Conservation (phyloP, 2,797 vertebrate species). For the Hemibagrus guttatus region DNA sequence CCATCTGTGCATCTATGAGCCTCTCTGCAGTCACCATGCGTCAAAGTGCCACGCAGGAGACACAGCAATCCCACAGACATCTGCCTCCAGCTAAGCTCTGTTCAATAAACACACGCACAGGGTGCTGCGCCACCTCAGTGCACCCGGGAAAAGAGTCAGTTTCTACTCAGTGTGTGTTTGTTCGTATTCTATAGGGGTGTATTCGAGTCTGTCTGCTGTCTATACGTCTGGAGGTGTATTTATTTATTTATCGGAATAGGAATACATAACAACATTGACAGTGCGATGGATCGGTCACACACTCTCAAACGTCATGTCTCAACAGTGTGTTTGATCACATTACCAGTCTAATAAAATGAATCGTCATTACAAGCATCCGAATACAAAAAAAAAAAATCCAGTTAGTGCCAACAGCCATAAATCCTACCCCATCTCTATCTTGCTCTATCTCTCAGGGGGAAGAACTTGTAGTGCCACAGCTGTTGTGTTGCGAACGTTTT, state of each 20-base stretch:
- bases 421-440: slow-evolving; percentile 36
- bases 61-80: slow-evolving; percentile 40
- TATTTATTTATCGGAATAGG: neutral
- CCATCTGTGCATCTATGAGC: slow-evolving; percentile 48
- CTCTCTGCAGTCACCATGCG: slow-evolving; percentile 33
- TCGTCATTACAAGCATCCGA: slow-evolving; percentile 41
- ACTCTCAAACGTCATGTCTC: slow-evolving; percentile 31
- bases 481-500: slow-evolving; percentile 24
- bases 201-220: slow-evolving; percentile 18
- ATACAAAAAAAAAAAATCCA: slow-evolving; percentile 4
- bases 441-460: slow-evolving; percentile 13
- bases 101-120: slow-evolving; percentile 40
- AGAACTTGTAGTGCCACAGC: slow-evolving; percentile 5
- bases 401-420: slow-evolving; percentile 33
- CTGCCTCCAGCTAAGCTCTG: slow-evolving; percentile 39
- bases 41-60: slow-evolving; percentile 40
- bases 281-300: slow-evolving; percentile 14
- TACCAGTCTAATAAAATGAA: slow-evolving; percentile 35
- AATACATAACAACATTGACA: neutral
- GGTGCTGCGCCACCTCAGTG: slow-evolving; percentile 27
- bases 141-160: slow-evolving; percentile 18
- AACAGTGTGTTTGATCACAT: slow-evolving; percentile 39
- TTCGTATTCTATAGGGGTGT: slow-evolving; percentile 1
- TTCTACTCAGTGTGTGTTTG: slow-evolving; percentile 19
- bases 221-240: neutral